Base-by-base conservation (phyloP, 2,797 vertebrate species). In the Gouania willdenowi region DNA sequence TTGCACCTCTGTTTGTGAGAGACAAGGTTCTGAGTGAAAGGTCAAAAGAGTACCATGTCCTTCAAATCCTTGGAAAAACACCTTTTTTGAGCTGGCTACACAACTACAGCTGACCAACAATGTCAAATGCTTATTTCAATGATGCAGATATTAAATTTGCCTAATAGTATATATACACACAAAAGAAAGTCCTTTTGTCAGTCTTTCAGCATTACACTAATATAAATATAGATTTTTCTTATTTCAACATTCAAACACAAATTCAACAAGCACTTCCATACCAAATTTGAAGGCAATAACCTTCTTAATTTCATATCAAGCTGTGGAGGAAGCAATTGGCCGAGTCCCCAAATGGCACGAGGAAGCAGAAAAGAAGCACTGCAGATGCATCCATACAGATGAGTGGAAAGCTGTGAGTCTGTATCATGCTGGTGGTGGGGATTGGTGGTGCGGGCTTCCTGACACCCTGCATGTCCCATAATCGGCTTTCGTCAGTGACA, bases 401-500 rank as follows among this genome's bases (percentile, higher is more conserved):
- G 76, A 78, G 68, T 43, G 34, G 45, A 73, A 75, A 71, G 68
- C 75, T 67, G 68, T 57, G 44, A 70, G 47, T 63, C 41, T 64
- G 60, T 68, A 71, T 71, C 66, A 55, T 46, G 25, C 49, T 63
- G 30, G 66, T 54, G 35, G 71, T 58, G 55, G 60, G 63, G 66
- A 66, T n/a, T 63, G 30, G 66, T 54, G 35, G 71, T 58, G 55
- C n/a, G 60, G 63, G 66, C 66, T 76, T 79, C 71, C 77, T 79
- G 80, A 80, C 67, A 66, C 63, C 82, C 69, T 66, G 78, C 50
- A 72, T 37, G 66, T 66, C 56, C 60, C 60, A 69, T 79, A 83
- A 83, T 84, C 71, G 55, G 74, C 77, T 82, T 81, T 76, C 63
- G 66, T 71, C 44, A 19, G 46, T 70, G 71, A 68, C 77, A 70